Evolutionary conservation across 2,113 vertebrate species (phyloP), one percentile per base, ranked within the genome.

Genomic region (Orycteropus afer): DNA sequence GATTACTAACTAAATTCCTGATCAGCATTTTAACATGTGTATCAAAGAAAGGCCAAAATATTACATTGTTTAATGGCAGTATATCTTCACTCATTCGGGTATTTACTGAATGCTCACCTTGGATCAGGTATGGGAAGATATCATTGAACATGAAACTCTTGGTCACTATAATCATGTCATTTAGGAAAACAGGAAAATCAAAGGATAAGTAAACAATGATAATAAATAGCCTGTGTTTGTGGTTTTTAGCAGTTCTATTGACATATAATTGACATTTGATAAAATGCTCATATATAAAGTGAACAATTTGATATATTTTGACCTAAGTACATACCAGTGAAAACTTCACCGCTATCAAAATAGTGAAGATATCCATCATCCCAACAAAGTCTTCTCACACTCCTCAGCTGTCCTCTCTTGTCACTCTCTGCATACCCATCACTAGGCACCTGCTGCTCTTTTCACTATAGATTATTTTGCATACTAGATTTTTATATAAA

Each of bases 11-110:
- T 89, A 84, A 83, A 25, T 86, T 55, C 7, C 34, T 57, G 15
- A 47, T 42, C 37, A 86, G 77, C 40, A 67, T 59, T 86, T 92
- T 67, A 73, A 67, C 7, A 80, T 25, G n/a, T 57, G 17, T 90
- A 95, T 67, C 67, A 84, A 78, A 94, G 15, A 67, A 95, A 87
- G 57, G 17, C 15, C 12, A 86, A 85, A 94, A 74, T 86, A 49
- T 59, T 73, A 81, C 11, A 71, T 59, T 47, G 37, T 40, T 57
- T 17, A 34, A 34, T 47, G 5, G 9, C 13, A 85, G 5, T 67
- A 22, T 87, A 78, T 13, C 32, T 90, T 92, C 93, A 76, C n/a
- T 89, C 15, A 81, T 51, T 57, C 84, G 69, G 23, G 3, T 55
- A 77, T 85, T 93, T 90, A 71, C 17, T 81, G 34, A 96, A 79